Base-by-base conservation (phyloP, 2,113 vertebrate genomes). In the Phyllostomus hastatus region DNA sequence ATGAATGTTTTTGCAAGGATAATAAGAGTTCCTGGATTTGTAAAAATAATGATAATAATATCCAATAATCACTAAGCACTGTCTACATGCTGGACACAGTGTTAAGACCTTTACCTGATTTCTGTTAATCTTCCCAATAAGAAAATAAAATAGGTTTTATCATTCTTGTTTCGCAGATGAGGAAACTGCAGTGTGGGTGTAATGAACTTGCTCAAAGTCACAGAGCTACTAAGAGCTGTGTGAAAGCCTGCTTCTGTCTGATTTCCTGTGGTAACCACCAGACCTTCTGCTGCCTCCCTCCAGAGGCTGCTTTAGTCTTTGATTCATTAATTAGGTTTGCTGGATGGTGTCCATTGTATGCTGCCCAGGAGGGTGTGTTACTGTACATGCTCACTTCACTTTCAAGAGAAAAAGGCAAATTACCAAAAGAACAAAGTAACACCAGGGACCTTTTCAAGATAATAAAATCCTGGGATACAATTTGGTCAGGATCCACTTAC, bases 371-470 rank as follows among this genome's bases (percentile, higher is more conserved):
- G 38, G 88, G 72, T 76, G 28, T 67, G n/a, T 59, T 84, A 24
- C 38, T 86, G 2, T 75, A 20, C 15, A 17, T 48, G 66, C 16
- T 89, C 41, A 82, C 28, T 92, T 97, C 26, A 57, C 84, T 95
- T 83, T 80, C 41, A 78, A 66, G 41, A 96, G 50, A 76, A 84
- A 92, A 93, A 92, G n/a, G 31, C 26, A 80, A 96, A 92, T 92
- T 95, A 89, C 33, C 35, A 33, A 95, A 96, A 80, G 73, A 88
- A 87, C 24, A 61, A 95, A 35, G 33, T 33, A 75, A 93, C 41
- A 69, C 31, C 15, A 84, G 90, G 31, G 48, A 79, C 14, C 15
- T 90, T 75, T 86, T 35, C 50, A 82, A 89, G 26, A 69, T 81
- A 81, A 88, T 54, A 64, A 89, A 76, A 52, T 88, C n/a, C 41